A percentile compares a stretch with the other conserved stretches of the same genome.
Evolutionary conservation across 2,113 vertebrate genomes (phyloP).

Genomic region (Raphicerus campestris): DNA sequence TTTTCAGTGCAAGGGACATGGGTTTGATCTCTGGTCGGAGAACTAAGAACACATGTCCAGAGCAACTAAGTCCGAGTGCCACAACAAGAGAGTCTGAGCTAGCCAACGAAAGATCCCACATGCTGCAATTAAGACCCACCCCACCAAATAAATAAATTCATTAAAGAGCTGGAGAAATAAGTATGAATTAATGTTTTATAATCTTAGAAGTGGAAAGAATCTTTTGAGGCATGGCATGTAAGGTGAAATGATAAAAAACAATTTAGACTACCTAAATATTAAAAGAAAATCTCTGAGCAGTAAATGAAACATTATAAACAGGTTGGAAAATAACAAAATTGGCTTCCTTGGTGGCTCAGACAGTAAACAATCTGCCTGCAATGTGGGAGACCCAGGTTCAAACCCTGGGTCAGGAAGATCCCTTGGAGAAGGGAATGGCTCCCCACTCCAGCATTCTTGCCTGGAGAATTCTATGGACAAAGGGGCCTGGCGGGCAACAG

Average conservation of each 20-base stretch:
- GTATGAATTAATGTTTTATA: neutral
- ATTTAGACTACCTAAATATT: neutral
- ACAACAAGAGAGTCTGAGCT: neutral
- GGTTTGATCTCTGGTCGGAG: neutral
- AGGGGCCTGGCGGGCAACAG: neutral
- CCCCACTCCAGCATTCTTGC: neutral
- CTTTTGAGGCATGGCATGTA: neutral
- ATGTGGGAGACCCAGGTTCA: neutral
- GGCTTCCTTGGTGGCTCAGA: neutral
- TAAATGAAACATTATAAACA: neutral
- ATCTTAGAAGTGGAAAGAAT: neutral
- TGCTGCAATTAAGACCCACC: rapidly evolving
- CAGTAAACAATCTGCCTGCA: neutral
- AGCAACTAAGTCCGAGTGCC: neutral
- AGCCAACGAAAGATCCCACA: neutral
- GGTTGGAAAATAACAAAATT: neutral
- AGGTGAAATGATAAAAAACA: neutral
- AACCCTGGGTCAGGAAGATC: neutral
- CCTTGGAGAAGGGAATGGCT: neutral
- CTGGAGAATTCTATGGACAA: neutral
- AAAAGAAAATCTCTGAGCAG: neutral
- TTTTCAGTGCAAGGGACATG: neutral
- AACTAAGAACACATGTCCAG: neutral
- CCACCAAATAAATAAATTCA: neutral
- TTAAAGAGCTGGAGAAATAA: neutral